Conservation (phyloP, 1,140 invertebrate species). For the Sinonovacula constricta region DNA sequence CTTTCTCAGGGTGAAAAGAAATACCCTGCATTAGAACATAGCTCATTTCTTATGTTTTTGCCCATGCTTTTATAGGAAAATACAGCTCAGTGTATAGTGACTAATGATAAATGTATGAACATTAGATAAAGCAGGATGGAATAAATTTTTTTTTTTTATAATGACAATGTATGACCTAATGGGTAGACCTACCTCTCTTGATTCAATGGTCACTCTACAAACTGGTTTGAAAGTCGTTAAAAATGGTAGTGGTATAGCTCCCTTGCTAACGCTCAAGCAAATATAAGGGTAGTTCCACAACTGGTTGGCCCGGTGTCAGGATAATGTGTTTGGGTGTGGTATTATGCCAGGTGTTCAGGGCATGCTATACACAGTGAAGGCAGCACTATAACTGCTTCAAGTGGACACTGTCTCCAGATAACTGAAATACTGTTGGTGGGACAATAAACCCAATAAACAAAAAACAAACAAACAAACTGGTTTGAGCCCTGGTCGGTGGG, state of each 20-base stretch:
- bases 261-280: neutral
- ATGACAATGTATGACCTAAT: too few species aligned
- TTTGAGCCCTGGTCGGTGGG: too few species aligned
- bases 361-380: neutral
- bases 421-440: neutral
- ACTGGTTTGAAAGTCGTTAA: constrained; percentile 91
- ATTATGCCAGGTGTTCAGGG: neutral
- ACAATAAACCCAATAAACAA: neutral
- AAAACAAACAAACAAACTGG: neutral
- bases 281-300: neutral
- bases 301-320: neutral
- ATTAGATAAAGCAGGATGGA: too few species aligned
- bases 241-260: constrained; percentile 77
- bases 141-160: too few species aligned
- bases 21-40: too few species aligned
- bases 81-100: too few species aligned
- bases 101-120: too few species aligned
- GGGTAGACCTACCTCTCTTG: too few species aligned
- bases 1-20: too few species aligned
- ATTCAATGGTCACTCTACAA: constrained; percentile 92
- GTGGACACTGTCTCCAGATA: neutral
- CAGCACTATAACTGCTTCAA: neutral
- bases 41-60: too few species aligned
- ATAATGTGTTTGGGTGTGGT: neutral
- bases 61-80: too few species aligned